phyloP scores from a whole-genome alignment of 1,140 invertebrate species.

The Drosophila trapezifrons region DNA sequence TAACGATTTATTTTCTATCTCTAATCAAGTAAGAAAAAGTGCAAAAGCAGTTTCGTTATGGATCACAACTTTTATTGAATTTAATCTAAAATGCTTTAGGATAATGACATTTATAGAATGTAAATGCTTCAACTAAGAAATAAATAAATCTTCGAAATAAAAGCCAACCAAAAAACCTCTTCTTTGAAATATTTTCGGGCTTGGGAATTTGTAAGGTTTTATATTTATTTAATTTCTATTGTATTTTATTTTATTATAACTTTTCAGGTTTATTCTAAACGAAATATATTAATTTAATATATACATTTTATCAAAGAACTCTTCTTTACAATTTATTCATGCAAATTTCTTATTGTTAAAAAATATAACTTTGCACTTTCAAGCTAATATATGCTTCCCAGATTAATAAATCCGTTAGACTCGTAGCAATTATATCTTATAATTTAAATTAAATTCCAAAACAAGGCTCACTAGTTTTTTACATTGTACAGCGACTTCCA shows the following conservation, averaged over 20 bases:
- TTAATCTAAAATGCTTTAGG: not conserved
- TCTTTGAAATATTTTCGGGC: not conserved
- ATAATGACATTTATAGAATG: constrained; percentile 3
- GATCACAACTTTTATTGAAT: not conserved
- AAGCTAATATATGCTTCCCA: too few species aligned
- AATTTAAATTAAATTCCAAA: too few species aligned
- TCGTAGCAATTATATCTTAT: too few species aligned
- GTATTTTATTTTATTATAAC: not conserved
- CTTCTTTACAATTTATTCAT: too few species aligned
- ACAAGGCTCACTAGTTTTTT: not conserved
- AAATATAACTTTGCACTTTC: too few species aligned
- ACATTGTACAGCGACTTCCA: constrained; percentile 6
- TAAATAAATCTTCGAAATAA: constrained; percentile 5
- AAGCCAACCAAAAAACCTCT: not conserved
- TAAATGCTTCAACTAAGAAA: constrained; percentile 11
- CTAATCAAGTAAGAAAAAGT: not conserved
- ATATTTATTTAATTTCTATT: not conserved
- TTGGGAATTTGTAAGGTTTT: not conserved
- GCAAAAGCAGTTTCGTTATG: not conserved
- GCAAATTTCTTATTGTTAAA: too few species aligned
- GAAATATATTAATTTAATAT: too few species aligned
- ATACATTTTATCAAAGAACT: too few species aligned
- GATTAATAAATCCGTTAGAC: too few species aligned
- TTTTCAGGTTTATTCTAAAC: not conserved
- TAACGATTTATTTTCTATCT: not conserved